phyloP scores from a whole-genome alignment of 1,140 invertebrate species.

The Theocolax elegans region DNA sequence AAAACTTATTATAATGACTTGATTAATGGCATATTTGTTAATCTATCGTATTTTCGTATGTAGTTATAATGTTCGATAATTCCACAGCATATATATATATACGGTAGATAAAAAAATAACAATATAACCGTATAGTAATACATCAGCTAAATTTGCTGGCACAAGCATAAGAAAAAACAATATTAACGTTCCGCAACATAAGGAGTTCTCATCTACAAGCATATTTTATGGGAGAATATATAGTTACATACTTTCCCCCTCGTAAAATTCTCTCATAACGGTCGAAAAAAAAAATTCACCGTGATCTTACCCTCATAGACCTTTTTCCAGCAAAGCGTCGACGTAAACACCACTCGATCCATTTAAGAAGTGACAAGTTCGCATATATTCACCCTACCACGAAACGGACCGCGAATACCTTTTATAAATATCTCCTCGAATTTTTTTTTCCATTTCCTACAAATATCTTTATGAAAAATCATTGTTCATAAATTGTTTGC shows the following conservation, averaged over 20 bases:
- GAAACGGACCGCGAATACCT: neutral
- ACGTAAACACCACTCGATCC: slow-evolving; percentile 8
- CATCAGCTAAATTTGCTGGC: no score
- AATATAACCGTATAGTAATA: no score
- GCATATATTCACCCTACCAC: neutral
- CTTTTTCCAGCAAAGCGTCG: neutral
- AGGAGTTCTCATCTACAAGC: neutral
- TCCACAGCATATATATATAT: no score
- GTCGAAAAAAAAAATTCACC: neutral
- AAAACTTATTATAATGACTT: no score
- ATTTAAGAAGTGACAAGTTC: slow-evolving; percentile 17
- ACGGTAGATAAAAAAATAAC: no score
- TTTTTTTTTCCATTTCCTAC: neutral
- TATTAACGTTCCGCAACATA: neutral
- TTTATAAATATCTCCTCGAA: neutral
- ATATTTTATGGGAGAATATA: neutral
- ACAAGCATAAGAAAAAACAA: no score
- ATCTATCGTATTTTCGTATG: no score
- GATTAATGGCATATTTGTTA: no score
- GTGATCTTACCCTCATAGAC: neutral
- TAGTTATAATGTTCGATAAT: no score
- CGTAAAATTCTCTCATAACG: neutral
- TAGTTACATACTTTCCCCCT: neutral
- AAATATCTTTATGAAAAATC: no score
- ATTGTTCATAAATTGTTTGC: slow-evolving; percentile 54